Evolutionary conservation across 2,888 invertebrate genomes (phyloP).

Genomic region (Rotaria magnacalcarata): DNA sequence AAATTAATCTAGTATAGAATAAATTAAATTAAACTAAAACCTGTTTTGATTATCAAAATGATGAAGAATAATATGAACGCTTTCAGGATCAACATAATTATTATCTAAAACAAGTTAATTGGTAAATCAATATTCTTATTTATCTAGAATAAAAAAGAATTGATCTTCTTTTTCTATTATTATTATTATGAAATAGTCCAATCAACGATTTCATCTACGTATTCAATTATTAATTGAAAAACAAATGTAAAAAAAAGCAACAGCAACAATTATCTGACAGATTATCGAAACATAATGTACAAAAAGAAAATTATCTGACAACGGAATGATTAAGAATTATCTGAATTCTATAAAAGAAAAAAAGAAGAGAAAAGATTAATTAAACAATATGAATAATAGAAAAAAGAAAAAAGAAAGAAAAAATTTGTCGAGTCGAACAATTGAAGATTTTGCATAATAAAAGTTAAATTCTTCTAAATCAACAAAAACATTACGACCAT

Average conservation of each 20-base stretch:
- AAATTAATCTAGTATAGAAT: neutral
- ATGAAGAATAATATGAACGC: neutral
- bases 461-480: conserved; percentile 46
- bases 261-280: neutral
- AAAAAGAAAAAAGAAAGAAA: neutral
- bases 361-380: neutral
- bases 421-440: neutral
- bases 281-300: neutral
- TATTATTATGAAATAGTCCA: too few relatives aligned
- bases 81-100: too few relatives aligned
- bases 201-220: too few relatives aligned
- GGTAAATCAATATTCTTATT: too few relatives aligned
- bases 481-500: conserved; percentile 75
- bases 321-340: neutral
- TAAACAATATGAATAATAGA: neutral
- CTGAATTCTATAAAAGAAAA: neutral
- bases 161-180: too few relatives aligned
- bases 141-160: too few relatives aligned
- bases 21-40: neutral
- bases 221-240: too few relatives aligned
- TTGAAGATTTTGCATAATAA: conserved; percentile 40
- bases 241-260: neutral
- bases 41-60: neutral
- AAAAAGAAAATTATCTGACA: neutral
- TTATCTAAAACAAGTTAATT: too few relatives aligned